Evolutionary conservation across 2,888 invertebrate species (phyloP).

Genomic region (Trisateles emortualis): DNA sequence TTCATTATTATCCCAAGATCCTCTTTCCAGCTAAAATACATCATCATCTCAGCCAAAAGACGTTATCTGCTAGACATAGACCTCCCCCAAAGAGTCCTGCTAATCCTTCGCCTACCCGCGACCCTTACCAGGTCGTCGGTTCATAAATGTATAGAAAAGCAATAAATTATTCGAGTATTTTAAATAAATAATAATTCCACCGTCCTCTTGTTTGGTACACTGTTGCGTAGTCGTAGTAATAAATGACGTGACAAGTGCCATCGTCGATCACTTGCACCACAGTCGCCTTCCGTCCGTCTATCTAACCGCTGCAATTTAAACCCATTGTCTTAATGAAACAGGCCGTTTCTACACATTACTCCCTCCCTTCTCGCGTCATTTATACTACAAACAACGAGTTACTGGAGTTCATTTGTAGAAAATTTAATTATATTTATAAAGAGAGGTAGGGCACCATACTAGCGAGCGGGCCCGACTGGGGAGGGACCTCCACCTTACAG

Average conservation of each 20-base stretch:
- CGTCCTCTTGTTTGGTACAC: neutral
- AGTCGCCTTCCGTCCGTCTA: constrained; percentile 62
- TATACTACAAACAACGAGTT: constrained; percentile 53
- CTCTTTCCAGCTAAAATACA: too few relatives aligned
- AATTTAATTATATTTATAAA: constrained; percentile 33
- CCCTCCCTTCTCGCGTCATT: constrained; percentile 65
- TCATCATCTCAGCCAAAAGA: too few relatives aligned
- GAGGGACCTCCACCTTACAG: too few relatives aligned
- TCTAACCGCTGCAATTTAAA: constrained; percentile 81
- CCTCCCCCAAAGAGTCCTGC: too few relatives aligned
- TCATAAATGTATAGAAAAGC: too few relatives aligned
- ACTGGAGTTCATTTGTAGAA: constrained; percentile 26
- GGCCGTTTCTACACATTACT: constrained; percentile 72
- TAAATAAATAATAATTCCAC: neutral
- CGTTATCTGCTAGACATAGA: too few relatives aligned
- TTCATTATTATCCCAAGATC: too few relatives aligned
- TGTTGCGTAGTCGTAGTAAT: neutral
- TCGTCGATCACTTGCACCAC: constrained; percentile 34
- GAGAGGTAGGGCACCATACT: too few relatives aligned
- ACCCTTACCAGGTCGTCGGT: too few relatives aligned
- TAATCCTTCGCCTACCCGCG: too few relatives aligned
- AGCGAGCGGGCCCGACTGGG: too few relatives aligned
- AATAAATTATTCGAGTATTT: too few relatives aligned
- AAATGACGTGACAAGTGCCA: constrained; percentile 2
- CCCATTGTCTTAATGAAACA: constrained; percentile 83